A percentile compares a stretch with the other conserved stretches of the same genome.
phyloP scores from a whole-genome alignment of 2,797 vertebrate species.

The Cyprinodon diabolis region DNA sequence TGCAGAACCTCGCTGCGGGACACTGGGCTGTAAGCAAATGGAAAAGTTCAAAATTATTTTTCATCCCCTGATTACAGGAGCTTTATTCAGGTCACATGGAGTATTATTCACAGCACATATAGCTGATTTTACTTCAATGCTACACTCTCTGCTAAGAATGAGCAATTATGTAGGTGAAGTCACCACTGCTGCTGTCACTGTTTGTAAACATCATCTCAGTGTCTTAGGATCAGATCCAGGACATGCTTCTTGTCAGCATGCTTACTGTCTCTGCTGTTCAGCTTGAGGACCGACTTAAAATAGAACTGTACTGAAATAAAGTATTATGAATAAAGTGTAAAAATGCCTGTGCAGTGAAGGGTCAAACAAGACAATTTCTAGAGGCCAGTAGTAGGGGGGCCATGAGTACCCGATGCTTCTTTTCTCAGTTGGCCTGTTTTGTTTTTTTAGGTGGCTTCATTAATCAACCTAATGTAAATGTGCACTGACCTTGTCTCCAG shows the following conservation, averaged over 20 bases:
- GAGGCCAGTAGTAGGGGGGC: background rate
- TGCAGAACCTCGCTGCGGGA: constrained; percentile 97
- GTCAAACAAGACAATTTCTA: constrained; percentile 26
- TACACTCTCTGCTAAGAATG: background rate
- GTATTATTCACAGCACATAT: background rate
- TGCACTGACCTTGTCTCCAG: constrained; percentile 41
- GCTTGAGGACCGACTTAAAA: constrained; percentile 14
- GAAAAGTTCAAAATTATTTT: constrained; percentile 17
- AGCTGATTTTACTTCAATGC: background rate
- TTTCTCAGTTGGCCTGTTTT: constrained; percentile 22
- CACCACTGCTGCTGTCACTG: constrained; percentile 2
- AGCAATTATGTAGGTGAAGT: constrained; percentile 4
- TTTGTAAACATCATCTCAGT: constrained; percentile 4
- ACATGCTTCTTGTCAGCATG: constrained; percentile 10
- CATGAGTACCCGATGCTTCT: constrained; percentile 8
- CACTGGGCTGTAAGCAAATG: constrained; percentile 92
- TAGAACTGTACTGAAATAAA: constrained; percentile 15
- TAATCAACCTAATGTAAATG: constrained; percentile 38
- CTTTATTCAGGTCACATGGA: background rate
- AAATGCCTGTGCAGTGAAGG: background rate
- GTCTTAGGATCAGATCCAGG: constrained; percentile 14
- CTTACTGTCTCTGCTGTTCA: constrained; percentile 10
- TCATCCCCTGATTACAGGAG: constrained; percentile 6
- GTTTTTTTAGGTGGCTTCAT: constrained; percentile 20
- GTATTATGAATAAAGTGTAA: constrained; percentile 4